Evolutionary conservation across 2,888 invertebrate genomes (phyloP).

Genomic region (Parnassius glacialis): DNA sequence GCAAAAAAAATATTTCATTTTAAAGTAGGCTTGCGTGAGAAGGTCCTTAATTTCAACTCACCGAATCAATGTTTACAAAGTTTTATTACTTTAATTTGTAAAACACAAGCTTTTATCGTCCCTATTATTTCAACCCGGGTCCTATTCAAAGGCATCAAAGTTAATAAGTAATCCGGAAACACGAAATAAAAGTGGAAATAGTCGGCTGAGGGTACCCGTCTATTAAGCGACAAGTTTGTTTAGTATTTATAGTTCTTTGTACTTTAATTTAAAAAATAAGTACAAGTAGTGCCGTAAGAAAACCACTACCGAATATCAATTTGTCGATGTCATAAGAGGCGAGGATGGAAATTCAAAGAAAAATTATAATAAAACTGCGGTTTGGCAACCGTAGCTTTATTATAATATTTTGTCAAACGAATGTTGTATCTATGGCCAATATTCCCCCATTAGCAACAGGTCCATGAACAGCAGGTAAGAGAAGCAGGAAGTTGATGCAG

Average conservation of each 20-base stretch:
- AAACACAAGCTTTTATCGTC: conserved; percentile 3
- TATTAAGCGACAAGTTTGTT: conserved; percentile 2
- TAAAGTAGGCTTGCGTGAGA: background rate
- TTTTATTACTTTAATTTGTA: conserved; percentile 19
- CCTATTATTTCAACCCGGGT: conserved; percentile 13
- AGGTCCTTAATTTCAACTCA: background rate
- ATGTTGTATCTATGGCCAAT: no score
- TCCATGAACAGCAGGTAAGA: no score
- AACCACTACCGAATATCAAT: no score
- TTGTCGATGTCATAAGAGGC: no score
- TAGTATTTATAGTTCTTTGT: background rate
- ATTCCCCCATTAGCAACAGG: no score
- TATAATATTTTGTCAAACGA: no score
- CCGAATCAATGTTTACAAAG: conserved; percentile 10
- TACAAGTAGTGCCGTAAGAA: no score
- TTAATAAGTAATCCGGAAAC: conserved; percentile 1
- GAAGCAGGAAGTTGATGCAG: no score
- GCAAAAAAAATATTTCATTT: background rate
- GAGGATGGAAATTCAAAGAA: no score
- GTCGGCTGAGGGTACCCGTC: background rate
- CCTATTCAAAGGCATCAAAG: conserved; percentile 2
- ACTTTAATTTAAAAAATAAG: no score
- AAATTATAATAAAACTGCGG: no score
- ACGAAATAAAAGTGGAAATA: background rate
- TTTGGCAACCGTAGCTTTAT: no score